Evolutionary conservation across 2,113 vertebrate genomes (phyloP).

Genomic region (Pandion haliaetus): DNA sequence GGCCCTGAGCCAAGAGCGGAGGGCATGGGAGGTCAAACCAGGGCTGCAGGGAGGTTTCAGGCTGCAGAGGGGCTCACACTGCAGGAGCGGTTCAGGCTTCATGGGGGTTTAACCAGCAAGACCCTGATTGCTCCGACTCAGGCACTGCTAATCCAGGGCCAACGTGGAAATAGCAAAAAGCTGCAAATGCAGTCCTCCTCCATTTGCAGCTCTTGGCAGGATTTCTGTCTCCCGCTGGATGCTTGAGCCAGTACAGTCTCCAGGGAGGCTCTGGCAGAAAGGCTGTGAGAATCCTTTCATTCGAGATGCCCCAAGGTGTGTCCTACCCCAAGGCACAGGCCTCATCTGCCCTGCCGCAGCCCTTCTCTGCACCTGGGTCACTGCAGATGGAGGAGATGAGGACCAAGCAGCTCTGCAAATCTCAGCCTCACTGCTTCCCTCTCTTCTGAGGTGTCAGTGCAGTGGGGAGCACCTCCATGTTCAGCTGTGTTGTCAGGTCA

Average conservation of each 20-base stretch:
- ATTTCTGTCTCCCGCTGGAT: neutral
- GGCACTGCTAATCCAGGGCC: neutral
- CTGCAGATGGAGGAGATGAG: fast-evolving
- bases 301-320: neutral
- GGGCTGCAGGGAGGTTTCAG: neutral
- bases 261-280: neutral
- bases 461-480: neutral
- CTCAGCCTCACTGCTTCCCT: neutral
- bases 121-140: neutral
- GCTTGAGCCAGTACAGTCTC: neutral
- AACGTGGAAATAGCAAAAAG: neutral
- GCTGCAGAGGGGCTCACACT: neutral
- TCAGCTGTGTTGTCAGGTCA: neutral
- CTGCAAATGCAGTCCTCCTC: neutral
- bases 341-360: neutral
- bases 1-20: neutral
- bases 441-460: neutral
- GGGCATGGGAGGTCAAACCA: fast-evolving
- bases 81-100: neutral
- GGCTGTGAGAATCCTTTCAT: neutral
- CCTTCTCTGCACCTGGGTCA: neutral
- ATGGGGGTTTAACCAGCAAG: neutral
- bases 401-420: neutral
- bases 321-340: neutral
- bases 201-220: neutral